These are phyloP conservation scores for Rotaria magnacalcarata DNA, from an alignment of 2,888 invertebrate genomes.

Conservation along the genomic window DNA sequence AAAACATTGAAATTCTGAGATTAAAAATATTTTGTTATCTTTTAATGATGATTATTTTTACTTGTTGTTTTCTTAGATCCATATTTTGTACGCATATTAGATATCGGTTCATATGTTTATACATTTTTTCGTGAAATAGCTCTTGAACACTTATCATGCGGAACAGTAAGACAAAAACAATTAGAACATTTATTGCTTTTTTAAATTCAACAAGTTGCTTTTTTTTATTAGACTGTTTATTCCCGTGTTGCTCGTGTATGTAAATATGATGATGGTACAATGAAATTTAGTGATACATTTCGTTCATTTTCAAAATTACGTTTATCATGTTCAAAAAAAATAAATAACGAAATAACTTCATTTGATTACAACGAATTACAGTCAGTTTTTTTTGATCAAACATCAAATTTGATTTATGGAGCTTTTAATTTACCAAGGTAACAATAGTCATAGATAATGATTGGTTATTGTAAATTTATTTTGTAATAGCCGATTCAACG, in stretches of 20 bases:
- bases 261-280: slow-evolving; percentile 59
- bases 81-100: slow-evolving; percentile 84
- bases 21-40: not conserved
- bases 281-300: slow-evolving; percentile 64
- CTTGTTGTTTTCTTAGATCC: slow-evolving; percentile 65
- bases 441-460: slow-evolving; percentile 47
- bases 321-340: slow-evolving; percentile 5
- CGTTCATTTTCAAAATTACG: slow-evolving; percentile 16
- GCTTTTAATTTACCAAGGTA: slow-evolving; percentile 79
- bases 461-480: no score
- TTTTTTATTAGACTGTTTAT: slow-evolving; percentile 67
- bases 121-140: slow-evolving; percentile 85
- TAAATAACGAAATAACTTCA: slow-evolving; percentile 69
- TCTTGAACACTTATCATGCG: slow-evolving; percentile 85
- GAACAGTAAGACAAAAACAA: slow-evolving; percentile 68
- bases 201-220: not conserved
- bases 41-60: not conserved
- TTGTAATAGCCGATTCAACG: no score
- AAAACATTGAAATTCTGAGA: no score
- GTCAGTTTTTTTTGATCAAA: slow-evolving; percentile 56
- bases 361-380: slow-evolving; percentile 96
- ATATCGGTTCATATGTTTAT: slow-evolving; percentile 79
- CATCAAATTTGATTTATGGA: slow-evolving; percentile 72
- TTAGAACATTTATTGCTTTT: slow-evolving; percentile 48
- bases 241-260: slow-evolving; percentile 89